Conservation (phyloP, 2,113 vertebrate species). For the Oncorhynchus keta region DNA sequence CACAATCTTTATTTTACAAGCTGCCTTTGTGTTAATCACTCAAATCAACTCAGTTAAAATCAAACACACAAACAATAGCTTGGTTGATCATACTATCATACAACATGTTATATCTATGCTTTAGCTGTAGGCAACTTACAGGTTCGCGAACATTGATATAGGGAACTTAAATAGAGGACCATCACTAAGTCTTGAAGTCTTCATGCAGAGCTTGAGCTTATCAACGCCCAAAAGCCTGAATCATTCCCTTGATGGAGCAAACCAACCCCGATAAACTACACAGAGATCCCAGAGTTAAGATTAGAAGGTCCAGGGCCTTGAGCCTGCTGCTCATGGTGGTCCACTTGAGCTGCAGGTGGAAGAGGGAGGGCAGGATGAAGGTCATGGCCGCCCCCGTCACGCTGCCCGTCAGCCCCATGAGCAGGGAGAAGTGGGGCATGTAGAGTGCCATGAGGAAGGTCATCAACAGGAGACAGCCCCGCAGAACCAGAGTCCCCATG, state of each 20-base stretch:
- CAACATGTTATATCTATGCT: too few species aligned
- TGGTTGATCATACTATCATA: too few species aligned
- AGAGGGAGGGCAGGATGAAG: slow-evolving; percentile 78
- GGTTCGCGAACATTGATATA: too few species aligned
- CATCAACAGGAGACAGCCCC: slow-evolving; percentile 69
- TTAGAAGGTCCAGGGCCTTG: slow-evolving; percentile 67
- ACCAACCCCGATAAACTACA: slow-evolving; percentile 75
- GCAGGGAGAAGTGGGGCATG: slow-evolving; percentile 74
- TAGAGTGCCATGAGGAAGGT: slow-evolving; percentile 74
- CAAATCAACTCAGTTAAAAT: too few species aligned
- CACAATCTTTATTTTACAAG: too few species aligned
- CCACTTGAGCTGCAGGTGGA: slow-evolving; percentile 80
- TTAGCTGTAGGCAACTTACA: too few species aligned
- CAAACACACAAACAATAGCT: too few species aligned
- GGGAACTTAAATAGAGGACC: too few species aligned
- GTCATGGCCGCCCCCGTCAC: slow-evolving; percentile 75
- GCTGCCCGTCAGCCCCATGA: slow-evolving; percentile 81
- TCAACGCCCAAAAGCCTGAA: slow-evolving; percentile 34
- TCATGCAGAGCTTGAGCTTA: not conserved
- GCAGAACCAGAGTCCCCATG: slow-evolving; percentile 48
- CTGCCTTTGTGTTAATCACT: too few species aligned
- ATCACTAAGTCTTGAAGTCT: too few species aligned
- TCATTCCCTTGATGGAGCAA: slow-evolving; percentile 74
- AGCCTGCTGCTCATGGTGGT: slow-evolving; percentile 57
- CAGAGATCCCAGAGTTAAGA: slow-evolving; percentile 74